Evolutionary conservation across 1,140 invertebrate genomes (phyloP).

Genomic region (Listronotus bonariensis): DNA sequence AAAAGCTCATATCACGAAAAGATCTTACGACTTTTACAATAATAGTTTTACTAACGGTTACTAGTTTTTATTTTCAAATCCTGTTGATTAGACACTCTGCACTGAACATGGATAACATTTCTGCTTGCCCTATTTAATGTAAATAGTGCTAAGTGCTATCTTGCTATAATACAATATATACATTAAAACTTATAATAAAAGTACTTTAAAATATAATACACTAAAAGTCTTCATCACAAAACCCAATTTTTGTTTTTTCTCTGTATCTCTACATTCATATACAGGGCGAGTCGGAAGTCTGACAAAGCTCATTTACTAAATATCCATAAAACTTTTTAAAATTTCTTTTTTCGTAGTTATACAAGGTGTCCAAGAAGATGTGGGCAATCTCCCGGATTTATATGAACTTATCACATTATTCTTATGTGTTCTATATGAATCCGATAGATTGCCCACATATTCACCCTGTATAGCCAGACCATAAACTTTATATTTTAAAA

Average conservation of each 20-base stretch:
- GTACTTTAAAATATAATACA: conserved; percentile 41
- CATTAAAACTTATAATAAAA: conserved; percentile 49
- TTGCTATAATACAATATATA: conserved; percentile 51
- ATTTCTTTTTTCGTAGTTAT: no score
- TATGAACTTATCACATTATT: no score
- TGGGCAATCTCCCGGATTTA: no score
- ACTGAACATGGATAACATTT: conserved; percentile 36
- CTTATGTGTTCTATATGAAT: no score
- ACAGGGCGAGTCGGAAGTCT: no score
- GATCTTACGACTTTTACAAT: conserved; percentile 19
- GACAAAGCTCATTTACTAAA: no score
- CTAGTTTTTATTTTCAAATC: conserved; percentile 25
- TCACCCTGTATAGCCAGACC: no score
- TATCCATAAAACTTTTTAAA: no score
- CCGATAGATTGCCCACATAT: no score
- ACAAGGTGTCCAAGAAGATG: no score
- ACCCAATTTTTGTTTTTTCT: not conserved
- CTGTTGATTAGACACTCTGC: conserved; percentile 39
- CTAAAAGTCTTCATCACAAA: conserved; percentile 38
- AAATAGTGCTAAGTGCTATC: conserved; percentile 46
- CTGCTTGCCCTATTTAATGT: conserved; percentile 51
- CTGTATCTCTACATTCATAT: not conserved
- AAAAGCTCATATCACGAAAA: conserved; percentile 11
- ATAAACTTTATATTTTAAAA: no score
- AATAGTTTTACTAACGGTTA: conserved; percentile 19